Evolutionary conservation across 2,797 vertebrate species (phyloP).

Genomic region (Siniperca obscura): DNA sequence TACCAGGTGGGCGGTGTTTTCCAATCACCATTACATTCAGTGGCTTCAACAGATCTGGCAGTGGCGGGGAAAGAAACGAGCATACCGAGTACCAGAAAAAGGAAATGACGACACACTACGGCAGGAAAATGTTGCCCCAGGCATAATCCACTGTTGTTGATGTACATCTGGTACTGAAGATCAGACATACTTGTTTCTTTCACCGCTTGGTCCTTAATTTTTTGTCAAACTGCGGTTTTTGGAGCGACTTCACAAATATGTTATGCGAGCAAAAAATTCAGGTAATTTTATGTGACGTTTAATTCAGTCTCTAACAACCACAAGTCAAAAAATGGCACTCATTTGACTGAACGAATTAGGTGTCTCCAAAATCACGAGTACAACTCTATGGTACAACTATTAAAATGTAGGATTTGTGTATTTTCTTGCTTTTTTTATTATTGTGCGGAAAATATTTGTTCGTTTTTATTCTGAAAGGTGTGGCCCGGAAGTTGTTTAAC

Average conservation of each 20-base stretch:
- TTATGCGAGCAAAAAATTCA: background rate
- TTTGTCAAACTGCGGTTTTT: background rate
- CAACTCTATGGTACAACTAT: background rate
- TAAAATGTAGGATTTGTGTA: background rate
- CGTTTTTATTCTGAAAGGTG: conserved; percentile 49
- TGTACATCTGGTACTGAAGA: background rate
- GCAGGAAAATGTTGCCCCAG: background rate
- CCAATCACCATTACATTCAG: accelerated
- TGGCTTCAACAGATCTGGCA: accelerated
- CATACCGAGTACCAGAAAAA: accelerated
- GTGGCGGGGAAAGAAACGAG: accelerated
- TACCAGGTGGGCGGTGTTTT: conserved; percentile 32
- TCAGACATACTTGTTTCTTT: background rate
- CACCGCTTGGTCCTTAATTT: accelerated
- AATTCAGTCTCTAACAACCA: background rate
- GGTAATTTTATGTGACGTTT: background rate
- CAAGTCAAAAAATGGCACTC: background rate
- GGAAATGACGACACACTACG: conserved; percentile 37
- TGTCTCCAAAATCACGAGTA: background rate
- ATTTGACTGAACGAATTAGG: background rate
- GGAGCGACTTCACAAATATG: accelerated
- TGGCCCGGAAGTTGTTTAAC: conserved; percentile 43
- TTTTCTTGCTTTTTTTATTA: background rate
- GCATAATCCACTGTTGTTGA: background rate
- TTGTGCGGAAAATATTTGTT: background rate